A percentile compares a stretch with the other conserved stretches of the same genome.
Conservation (phyloP, 2,888 invertebrate genomes). For the Elegia similella region DNA sequence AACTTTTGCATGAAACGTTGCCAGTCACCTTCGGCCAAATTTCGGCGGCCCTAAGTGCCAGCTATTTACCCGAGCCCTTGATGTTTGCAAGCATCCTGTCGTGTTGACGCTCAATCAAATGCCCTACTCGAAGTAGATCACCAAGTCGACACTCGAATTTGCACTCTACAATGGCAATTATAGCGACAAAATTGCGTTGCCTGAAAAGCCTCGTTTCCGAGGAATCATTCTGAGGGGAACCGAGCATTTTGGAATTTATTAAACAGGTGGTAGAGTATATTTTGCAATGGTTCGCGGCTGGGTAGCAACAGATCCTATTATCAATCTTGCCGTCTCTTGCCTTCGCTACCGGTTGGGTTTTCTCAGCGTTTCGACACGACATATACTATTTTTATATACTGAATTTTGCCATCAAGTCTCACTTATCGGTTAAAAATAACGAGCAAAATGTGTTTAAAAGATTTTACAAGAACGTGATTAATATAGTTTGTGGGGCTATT, state of each 20-base stretch:
- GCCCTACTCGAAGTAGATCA: constrained; percentile 18
- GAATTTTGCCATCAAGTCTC: background rate
- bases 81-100: constrained; percentile 21
- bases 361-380: constrained; percentile 1
- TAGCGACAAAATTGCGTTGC: background rate
- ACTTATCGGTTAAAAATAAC: background rate
- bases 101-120: constrained; percentile 21
- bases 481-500: background rate
- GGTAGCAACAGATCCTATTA: constrained; percentile 11
- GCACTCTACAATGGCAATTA: constrained; percentile 1
- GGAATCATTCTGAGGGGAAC: background rate
- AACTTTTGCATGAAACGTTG: background rate
- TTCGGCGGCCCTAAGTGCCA: constrained; percentile 8
- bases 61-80: constrained; percentile 10
- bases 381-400: constrained; percentile 3
- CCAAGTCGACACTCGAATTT: constrained; percentile 2
- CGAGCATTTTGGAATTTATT: constrained; percentile 1
- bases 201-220: background rate
- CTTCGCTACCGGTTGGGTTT: constrained; percentile 6
- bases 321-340: constrained; percentile 6
- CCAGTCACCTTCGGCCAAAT: background rate
- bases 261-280: background rate
- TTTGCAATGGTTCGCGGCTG: background rate
- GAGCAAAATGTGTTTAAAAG: background rate
- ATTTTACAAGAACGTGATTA: background rate